Conservation (phyloP, 92 coral and sea anemone genomes). For the Metridium senile region DNA sequence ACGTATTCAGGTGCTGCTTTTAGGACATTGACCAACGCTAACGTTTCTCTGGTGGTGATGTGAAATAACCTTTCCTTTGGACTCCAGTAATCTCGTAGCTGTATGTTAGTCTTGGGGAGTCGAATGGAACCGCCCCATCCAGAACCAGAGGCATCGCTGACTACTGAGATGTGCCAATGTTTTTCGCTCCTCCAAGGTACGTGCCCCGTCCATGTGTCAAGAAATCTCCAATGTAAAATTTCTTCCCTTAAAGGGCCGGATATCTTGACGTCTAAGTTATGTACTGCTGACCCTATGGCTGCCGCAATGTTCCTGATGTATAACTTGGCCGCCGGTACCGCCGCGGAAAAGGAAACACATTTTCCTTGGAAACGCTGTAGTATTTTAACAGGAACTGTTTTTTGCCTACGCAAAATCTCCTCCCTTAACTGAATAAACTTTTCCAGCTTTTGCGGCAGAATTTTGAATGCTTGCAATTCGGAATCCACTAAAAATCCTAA, state of each 20-base stretch:
- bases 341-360: slow-evolving; percentile 2
- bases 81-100: slow-evolving; percentile 27
- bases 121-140: no score
- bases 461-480: background rate
- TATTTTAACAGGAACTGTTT: background rate
- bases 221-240: slow-evolving; percentile 4
- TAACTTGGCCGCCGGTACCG: slow-evolving; percentile 25
- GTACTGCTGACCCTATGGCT: background rate
- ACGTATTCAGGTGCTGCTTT: slow-evolving; percentile 10
- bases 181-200: slow-evolving; percentile 12
- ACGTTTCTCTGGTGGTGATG: slow-evolving; percentile 31
- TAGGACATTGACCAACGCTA: slow-evolving; percentile 28
- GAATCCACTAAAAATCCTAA: slow-evolving; percentile 4
- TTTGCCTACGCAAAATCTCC: background rate
- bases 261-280: background rate
- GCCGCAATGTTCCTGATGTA: slow-evolving; percentile 4
- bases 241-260: background rate
- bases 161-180: background rate
- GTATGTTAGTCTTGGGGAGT: no score
- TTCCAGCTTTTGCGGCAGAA: slow-evolving; percentile 9
- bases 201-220: slow-evolving; percentile 15
- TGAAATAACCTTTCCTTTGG: slow-evolving; percentile 2
- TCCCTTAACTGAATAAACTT: slow-evolving; percentile 27
- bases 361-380: no score
- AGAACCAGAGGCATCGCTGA: slow-evolving; percentile 20